These are phyloP conservation scores for Pelosia muscerda DNA, from an alignment of 2,888 invertebrate genomes.

Conservation along the genomic window DNA sequence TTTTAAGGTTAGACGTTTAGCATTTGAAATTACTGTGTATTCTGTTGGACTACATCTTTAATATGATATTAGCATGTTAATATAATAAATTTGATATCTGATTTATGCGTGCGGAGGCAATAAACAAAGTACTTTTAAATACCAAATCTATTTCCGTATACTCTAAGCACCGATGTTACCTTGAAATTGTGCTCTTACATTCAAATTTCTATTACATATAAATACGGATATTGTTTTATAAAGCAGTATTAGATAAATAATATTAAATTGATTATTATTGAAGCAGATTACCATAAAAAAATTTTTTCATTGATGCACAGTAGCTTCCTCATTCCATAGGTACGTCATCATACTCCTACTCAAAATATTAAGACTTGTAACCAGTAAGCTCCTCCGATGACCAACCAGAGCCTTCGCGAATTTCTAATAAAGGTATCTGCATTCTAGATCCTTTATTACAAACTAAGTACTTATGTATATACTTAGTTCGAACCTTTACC, in stretches of 20 bases:
- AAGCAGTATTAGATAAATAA: constrained; percentile 4
- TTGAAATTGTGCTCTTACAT: constrained; percentile 49
- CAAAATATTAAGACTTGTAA: too few relatives aligned
- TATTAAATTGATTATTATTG: not conserved
- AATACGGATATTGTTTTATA: constrained; percentile 20
- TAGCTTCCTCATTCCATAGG: too few relatives aligned
- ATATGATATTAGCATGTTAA: constrained; percentile 34
- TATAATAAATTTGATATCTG: constrained; percentile 38
- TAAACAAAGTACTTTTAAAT: constrained; percentile 47
- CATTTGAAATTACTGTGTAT: constrained; percentile 23
- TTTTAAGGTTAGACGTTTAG: constrained; percentile 38
- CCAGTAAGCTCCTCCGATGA: too few relatives aligned
- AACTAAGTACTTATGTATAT: not conserved
- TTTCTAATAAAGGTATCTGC: too few relatives aligned
- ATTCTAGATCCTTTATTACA: not conserved
- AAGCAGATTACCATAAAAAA: not conserved
- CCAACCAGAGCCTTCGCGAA: too few relatives aligned
- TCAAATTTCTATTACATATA: constrained; percentile 42
- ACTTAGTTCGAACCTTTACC: not conserved
- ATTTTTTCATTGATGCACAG: too few relatives aligned
- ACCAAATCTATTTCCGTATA: constrained; percentile 49
- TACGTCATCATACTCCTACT: too few relatives aligned
- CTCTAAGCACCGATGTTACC: constrained; percentile 40
- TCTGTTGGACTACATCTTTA: constrained; percentile 33
- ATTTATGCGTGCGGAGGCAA: constrained; percentile 45